Evolutionary conservation across 2,888 invertebrate species (phyloP), one percentile per base, ranked within the genome.

Genomic region (Nesidiocoris tenuis): DNA sequence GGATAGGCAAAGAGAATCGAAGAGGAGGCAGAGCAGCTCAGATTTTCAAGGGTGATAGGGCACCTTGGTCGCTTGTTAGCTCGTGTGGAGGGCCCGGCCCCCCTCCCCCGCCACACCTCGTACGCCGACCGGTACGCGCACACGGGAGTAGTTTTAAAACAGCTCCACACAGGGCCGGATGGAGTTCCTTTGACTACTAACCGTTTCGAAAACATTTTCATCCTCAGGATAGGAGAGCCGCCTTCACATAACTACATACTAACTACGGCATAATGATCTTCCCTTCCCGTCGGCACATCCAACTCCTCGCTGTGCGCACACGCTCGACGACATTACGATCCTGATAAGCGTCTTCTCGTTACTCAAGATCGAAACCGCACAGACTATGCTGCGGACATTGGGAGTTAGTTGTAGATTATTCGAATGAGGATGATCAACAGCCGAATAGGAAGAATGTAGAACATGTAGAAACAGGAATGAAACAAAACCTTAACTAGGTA

Each of bases 231-330:
- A 39, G 39, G 39, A 39, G 39, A 39, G 39, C 23, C 61, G 39
- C 23, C 75, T 66, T 24, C 75, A 61, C 74, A 74, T 74, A 74
- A 74, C 74, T 74, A 65, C 74, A 74, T 74, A 74, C 74, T 74
- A 74, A 74, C 74, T 74, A 74, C 65, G 74, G 65, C 74, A 74
- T 74, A 74, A 74, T 64, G 64, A 65, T 70, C 68, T 57, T 70
- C 57, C 70, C 57, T 54, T 57, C 57, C 59, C 68, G 12, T 24
- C 25, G 57, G 7, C 59, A 21, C 67, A 39, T 65, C 63, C 54
- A n/a, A 12, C 23, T 22, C 67, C 39, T 25, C 67, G 39, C 67
- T 17, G 67, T 55, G 39, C 39, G 39, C 39, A 39, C 39, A 39
- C 39, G 39, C 67, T 67, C n/a, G 54, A 55, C 67, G 55, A 67